Percentiles rank a stretch among this genome's conserved stretches.
phyloP scores from a whole-genome alignment of 53 echinoderm and acorn worm species.

The Actinopyga echinites region DNA sequence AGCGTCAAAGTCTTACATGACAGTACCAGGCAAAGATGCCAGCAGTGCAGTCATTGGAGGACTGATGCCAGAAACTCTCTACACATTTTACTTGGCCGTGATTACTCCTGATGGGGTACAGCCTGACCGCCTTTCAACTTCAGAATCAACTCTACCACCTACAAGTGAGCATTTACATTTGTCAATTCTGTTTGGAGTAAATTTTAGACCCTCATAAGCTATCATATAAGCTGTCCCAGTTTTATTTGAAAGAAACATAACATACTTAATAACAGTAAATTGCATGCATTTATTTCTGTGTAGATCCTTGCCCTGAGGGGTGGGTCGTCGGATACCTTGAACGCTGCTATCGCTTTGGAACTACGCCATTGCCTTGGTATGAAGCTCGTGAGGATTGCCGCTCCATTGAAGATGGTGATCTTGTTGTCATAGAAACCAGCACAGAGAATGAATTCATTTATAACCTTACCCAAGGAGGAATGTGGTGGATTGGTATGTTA shows the following conservation, averaged over 20 bases:
- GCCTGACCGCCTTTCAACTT: constrained; percentile 9
- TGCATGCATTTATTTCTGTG: not conserved
- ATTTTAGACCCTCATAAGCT: constrained; percentile 10
- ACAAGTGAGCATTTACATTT: constrained; percentile 32
- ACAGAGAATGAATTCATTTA: constrained; percentile 66
- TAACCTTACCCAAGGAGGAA: constrained; percentile 56
- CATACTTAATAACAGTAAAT: not conserved
- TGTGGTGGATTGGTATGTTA: constrained; percentile 92
- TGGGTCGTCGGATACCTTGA: constrained; percentile 46
- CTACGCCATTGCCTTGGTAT: constrained; percentile 24
- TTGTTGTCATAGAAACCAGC: constrained; percentile 75
- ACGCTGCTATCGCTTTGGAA: constrained; percentile 63
- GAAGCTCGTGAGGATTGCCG: constrained; percentile 68
- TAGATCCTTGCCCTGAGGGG: constrained; percentile 64
- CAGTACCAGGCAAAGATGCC: constrained; percentile 35
- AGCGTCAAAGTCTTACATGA: not conserved
- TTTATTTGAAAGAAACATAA: not conserved
- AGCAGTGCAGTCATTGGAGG: constrained; percentile 45
- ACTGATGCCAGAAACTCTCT: constrained; percentile 50
- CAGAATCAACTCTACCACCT: constrained; percentile 38
- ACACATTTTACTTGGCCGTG: constrained; percentile 55
- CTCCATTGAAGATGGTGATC: constrained; percentile 58
- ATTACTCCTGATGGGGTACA: constrained; percentile 39
- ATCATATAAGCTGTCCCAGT: no score
- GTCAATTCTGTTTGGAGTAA: not conserved